Percentiles rank a stretch among this genome's conserved stretches.
Conservation (phyloP, 2,888 invertebrate genomes). For the Epirrita christyi region DNA sequence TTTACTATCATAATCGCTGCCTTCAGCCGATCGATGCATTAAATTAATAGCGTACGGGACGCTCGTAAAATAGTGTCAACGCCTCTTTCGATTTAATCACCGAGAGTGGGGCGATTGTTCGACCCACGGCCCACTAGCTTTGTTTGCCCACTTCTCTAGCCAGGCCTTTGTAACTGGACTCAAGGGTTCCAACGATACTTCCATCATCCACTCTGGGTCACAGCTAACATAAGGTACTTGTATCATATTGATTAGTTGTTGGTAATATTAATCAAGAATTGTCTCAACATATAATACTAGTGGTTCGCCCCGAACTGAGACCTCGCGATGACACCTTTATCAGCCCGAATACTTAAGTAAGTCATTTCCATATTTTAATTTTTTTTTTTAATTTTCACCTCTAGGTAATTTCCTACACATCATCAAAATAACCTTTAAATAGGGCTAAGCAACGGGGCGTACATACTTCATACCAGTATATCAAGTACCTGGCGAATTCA, state of each 20-base stretch:
- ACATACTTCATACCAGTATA: too few relatives aligned
- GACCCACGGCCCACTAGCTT: slow-evolving; percentile 71
- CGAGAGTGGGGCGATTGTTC: slow-evolving; percentile 79
- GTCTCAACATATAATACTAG: too few relatives aligned
- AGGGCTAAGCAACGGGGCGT: too few relatives aligned
- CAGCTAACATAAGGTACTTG: slow-evolving; percentile 13
- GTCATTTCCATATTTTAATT: too few relatives aligned
- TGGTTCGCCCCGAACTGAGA: too few relatives aligned
- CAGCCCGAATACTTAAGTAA: too few relatives aligned
- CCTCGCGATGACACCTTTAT: too few relatives aligned
- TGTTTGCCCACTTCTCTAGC: slow-evolving; percentile 78
- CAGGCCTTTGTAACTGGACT: slow-evolving; percentile 77
- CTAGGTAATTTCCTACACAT: too few relatives aligned
- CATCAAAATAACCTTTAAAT: too few relatives aligned
- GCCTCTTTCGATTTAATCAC: slow-evolving; percentile 81
- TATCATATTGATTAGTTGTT: slow-evolving; percentile 27
- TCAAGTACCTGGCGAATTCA: too few relatives aligned
- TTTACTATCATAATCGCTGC: slow-evolving; percentile 18
- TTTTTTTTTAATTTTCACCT: too few relatives aligned
- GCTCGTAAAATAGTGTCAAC: slow-evolving; percentile 81
- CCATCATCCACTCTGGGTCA: slow-evolving; percentile 60
- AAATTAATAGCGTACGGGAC: slow-evolving; percentile 67
- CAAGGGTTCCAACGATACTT: slow-evolving; percentile 56
- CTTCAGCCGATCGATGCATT: slow-evolving; percentile 48
- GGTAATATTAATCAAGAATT: slow-evolving; percentile 5